Conservation (phyloP, 2,888 invertebrate genomes). For the Andrena minutula region DNA sequence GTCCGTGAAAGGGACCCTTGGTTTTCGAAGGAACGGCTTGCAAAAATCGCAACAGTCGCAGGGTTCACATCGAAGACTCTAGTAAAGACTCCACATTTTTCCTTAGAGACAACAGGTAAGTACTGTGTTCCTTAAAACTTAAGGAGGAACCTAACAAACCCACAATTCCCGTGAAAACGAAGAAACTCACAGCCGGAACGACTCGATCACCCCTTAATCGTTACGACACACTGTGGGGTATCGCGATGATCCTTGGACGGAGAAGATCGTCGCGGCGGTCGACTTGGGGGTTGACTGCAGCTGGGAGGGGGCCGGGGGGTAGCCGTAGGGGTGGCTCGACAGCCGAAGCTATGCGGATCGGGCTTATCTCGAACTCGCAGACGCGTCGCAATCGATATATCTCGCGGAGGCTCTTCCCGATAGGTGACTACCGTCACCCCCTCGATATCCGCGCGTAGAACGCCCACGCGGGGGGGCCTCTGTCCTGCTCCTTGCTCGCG, state of each 20-base stretch:
- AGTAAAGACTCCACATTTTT: too few relatives aligned
- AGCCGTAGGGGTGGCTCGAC: slow-evolving; percentile 69
- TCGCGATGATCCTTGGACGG: background rate
- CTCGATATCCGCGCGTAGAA: slow-evolving; percentile 40
- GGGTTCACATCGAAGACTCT: too few relatives aligned
- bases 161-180: too few relatives aligned
- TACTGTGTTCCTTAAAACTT: too few relatives aligned
- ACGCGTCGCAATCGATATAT: slow-evolving; percentile 85
- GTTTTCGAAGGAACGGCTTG: too few relatives aligned
- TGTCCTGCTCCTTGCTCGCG: slow-evolving; percentile 51
- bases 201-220: too few relatives aligned
- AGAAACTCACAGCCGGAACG: too few relatives aligned
- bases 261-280: background rate
- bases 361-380: slow-evolving; percentile 84
- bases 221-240: too few relatives aligned
- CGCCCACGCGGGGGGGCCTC: slow-evolving; percentile 42
- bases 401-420: slow-evolving; percentile 81
- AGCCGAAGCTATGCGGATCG: slow-evolving; percentile 80
- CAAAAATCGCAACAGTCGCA: too few relatives aligned
- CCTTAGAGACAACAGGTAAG: too few relatives aligned
- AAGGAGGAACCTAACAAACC: too few relatives aligned
- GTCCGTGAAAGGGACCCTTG: too few relatives aligned
- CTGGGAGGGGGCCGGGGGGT: slow-evolving; percentile 40
- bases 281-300: background rate
- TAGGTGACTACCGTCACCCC: slow-evolving; percentile 66